phyloP scores from a whole-genome alignment of 2,113 vertebrate genomes.

The Acrocephalus arundinaceus region DNA sequence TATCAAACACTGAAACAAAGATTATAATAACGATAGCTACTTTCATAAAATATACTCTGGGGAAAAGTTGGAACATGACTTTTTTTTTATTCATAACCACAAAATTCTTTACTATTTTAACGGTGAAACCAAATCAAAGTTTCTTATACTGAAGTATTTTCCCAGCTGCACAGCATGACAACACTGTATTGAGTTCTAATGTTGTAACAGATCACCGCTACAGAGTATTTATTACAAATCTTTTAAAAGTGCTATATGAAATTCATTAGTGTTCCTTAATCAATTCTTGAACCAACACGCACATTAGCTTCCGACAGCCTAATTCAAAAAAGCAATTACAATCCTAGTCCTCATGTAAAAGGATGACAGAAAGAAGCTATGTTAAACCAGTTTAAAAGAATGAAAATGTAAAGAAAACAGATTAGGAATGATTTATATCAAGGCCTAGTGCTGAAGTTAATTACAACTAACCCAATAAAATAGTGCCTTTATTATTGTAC shows the following conservation, averaged over 20 bases:
- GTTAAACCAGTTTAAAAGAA: conserved; percentile 72
- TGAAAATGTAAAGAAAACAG: conserved; percentile 79
- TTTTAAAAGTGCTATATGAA: conserved; percentile 71
- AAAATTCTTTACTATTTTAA: background rate
- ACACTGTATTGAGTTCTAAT: background rate
- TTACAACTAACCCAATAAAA: conserved; percentile 85
- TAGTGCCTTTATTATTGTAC: conserved; percentile 80
- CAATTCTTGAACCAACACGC: conserved; percentile 70
- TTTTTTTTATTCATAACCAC: background rate
- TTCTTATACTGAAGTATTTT: background rate
- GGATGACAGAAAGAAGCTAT: conserved; percentile 70
- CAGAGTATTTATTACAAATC: conserved; percentile 66
- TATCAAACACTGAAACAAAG: background rate
- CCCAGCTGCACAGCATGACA: background rate
- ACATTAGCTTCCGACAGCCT: conserved; percentile 69
- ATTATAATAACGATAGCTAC: rapidly evolving
- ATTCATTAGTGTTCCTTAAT: conserved; percentile 71
- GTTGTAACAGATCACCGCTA: background rate
- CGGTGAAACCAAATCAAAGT: background rate
- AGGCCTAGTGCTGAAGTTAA: conserved; percentile 81
- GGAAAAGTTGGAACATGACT: background rate
- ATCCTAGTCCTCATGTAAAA: conserved; percentile 58
- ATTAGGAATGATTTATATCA: conserved; percentile 81
- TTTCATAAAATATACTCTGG: background rate
- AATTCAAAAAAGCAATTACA: conserved; percentile 76